A percentile compares a stretch with the other conserved stretches of the same genome.
These are phyloP conservation scores for Adelphocoris suturalis DNA, from an alignment of 2,888 invertebrate species.

Conservation along the genomic window DNA sequence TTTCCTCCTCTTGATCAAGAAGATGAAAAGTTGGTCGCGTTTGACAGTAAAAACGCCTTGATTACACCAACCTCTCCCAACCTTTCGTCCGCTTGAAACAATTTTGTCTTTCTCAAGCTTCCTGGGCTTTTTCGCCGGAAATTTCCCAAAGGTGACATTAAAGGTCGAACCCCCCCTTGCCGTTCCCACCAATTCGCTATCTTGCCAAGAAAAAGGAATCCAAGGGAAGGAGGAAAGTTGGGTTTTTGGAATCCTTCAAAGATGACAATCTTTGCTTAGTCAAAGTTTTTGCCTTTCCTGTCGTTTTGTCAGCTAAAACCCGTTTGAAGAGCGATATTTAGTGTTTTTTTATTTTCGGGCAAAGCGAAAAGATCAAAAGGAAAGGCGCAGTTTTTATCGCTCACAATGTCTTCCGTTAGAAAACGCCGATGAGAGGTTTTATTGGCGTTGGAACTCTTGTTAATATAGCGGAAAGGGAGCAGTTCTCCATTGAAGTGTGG, in stretches of 20 bases:
- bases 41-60: slow-evolving; percentile 65
- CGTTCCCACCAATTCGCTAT: neutral
- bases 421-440: slow-evolving; percentile 21
- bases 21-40: slow-evolving; percentile 50
- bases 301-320: neutral
- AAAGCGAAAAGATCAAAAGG: slow-evolving; percentile 19
- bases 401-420: neutral
- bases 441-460: slow-evolving; percentile 11
- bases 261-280: slow-evolving; percentile 56
- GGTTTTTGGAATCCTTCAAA: slow-evolving; percentile 53
- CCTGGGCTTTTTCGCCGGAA: slow-evolving; percentile 27
- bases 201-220: neutral
- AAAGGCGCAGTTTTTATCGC: neutral
- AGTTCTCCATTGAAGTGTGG: neutral
- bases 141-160: slow-evolving; percentile 67
- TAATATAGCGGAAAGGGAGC: neutral
- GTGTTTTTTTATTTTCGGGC: neutral
- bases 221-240: neutral
- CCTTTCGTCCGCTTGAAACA: slow-evolving; percentile 32
- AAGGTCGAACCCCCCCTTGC: slow-evolving; percentile 3
- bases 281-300: slow-evolving; percentile 20
- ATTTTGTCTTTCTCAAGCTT: slow-evolving; percentile 43
- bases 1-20: slow-evolving; percentile 10
- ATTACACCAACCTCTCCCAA: slow-evolving; percentile 42
- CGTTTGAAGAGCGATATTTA: neutral